These are phyloP conservation scores for Otocyon megalotis DNA, from an alignment of 2,113 vertebrate species.

Conservation along the genomic window DNA sequence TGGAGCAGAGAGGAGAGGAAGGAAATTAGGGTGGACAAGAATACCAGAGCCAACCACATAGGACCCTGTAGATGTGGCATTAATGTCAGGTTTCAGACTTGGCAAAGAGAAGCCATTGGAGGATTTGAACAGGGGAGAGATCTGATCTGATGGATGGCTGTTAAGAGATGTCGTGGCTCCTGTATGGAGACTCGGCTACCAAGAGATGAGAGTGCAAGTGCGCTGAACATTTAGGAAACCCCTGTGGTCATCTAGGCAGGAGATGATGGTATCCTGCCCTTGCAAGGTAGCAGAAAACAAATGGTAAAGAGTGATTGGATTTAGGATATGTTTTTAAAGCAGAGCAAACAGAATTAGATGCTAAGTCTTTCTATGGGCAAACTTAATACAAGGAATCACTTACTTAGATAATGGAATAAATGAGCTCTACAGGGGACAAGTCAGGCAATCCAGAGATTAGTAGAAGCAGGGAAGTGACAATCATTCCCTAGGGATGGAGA, in stretches of 20 bases:
- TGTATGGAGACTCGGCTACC: neutral
- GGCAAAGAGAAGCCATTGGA: neutral
- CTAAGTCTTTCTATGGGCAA: neutral
- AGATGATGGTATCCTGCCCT: neutral
- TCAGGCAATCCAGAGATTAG: neutral
- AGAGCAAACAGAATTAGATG: neutral
- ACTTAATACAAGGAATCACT: neutral
- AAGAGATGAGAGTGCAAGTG: neutral
- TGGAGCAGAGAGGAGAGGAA: neutral
- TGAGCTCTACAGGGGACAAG: neutral
- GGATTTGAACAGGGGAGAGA: neutral
- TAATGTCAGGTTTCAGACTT: neutral
- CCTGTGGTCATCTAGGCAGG: neutral
- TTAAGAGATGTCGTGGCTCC: neutral
- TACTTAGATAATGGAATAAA: neutral
- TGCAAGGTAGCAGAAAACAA: neutral
- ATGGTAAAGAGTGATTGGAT: neutral
- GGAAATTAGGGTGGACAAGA: neutral
- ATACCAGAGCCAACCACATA: neutral
- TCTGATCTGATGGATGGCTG: neutral
- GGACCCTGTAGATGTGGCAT: neutral
- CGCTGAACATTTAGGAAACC: neutral
- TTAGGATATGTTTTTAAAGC: slow-evolving; percentile 13
- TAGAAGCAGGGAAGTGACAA: neutral
- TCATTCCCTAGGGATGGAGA: neutral